Conservation (phyloP, 2,797 vertebrate species). For the Carcharodon carcharias region DNA sequence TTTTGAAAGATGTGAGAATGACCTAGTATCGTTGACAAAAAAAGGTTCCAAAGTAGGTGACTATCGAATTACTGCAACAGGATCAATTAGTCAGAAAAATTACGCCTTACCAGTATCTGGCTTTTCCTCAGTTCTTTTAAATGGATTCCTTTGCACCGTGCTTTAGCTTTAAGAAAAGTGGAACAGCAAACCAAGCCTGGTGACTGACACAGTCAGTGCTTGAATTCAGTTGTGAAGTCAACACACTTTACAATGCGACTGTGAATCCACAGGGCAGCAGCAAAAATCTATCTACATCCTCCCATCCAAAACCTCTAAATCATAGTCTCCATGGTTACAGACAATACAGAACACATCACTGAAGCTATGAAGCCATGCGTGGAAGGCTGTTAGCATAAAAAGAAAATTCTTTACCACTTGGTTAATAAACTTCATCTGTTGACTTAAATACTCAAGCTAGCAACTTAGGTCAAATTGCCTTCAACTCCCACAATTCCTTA, state of each 20-base stretch:
- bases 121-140: not conserved
- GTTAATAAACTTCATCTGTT: constrained; percentile 8
- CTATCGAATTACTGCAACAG: not conserved
- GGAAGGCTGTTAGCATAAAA: not conserved
- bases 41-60: not conserved
- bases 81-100: constrained; percentile 18
- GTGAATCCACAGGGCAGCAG: constrained; percentile 25
- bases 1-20: constrained; percentile 12
- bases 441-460: not conserved
- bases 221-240: constrained; percentile 11
- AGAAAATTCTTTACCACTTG: not conserved
- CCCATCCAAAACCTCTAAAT: constrained; percentile 25
- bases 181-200: not conserved
- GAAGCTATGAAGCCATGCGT: constrained; percentile 15
- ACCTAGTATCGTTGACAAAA: not conserved
- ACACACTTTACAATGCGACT: constrained; percentile 13
- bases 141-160: constrained; percentile 13
- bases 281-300: constrained; percentile 18
- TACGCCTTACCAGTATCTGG: constrained; percentile 6
- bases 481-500: not conserved
- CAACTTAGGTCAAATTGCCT: not conserved
- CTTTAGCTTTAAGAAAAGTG: constrained; percentile 1
- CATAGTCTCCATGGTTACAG: constrained; percentile 25
- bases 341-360: not conserved
- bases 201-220: constrained; percentile 11